These are phyloP conservation scores for Numenius arquata DNA, from an alignment of 2,113 vertebrate species.

Conservation along the genomic window DNA sequence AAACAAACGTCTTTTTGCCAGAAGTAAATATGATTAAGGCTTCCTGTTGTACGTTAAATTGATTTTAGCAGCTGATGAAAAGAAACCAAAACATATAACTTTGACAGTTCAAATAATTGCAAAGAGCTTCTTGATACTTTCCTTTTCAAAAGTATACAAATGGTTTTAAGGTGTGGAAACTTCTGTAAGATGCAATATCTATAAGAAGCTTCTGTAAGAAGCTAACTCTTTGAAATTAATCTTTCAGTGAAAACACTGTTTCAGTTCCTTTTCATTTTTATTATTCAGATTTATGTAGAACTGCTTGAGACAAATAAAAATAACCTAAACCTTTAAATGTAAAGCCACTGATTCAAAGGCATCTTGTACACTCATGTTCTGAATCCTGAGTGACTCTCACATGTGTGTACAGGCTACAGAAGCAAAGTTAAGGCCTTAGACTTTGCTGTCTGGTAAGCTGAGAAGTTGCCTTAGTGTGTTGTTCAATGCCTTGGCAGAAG, in stretches of 20 bases:
- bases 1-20: not conserved
- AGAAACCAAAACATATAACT: not conserved
- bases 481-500: not conserved
- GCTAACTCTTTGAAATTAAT: not conserved
- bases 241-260: not conserved
- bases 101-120: not conserved
- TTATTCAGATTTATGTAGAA: not conserved
- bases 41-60: not conserved
- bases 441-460: not conserved
- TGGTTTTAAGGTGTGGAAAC: not conserved
- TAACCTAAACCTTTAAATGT: not conserved
- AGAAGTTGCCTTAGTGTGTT: not conserved
- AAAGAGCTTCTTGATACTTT: not conserved
- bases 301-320: not conserved
- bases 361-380: not conserved
- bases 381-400: not conserved
- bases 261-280: not conserved
- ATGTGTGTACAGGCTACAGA: not conserved
- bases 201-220: not conserved
- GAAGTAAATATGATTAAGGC: conserved; percentile 3
- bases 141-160: not conserved
- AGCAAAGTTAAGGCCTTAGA: not conserved
- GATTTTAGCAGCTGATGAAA: not conserved
- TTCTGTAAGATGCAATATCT: not conserved
- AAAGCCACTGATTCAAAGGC: not conserved